Evolutionary conservation across 1,140 invertebrate genomes (phyloP), one percentile per base, ranked within the genome.

Genomic region (Araneus ventricosus): DNA sequence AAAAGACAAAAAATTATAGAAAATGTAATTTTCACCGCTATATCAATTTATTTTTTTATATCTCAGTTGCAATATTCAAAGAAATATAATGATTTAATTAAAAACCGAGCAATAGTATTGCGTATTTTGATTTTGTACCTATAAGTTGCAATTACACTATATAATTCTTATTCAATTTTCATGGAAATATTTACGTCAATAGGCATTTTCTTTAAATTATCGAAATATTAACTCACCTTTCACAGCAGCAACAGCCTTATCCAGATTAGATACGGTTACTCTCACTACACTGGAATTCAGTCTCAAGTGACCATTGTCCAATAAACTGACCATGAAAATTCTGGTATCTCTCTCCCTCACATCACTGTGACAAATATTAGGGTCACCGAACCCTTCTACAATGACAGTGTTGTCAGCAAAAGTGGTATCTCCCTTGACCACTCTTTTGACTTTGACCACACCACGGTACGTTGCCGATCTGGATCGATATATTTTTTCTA

Each of bases 401-500:
- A 94, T 94, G 39, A 94, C 92, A 6, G 94, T 95, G 45, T 89
- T 94, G 27, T 94, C 93, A 6, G 92, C 88, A 37, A 94, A 93
- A 79, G 24, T 87, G 0, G 57, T 37, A 34, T 94, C 80, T 27
- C 94, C 94, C 80, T 91, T 93, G 22, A 94, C 63, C 0, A 94
- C 93, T 27, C 94, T 80, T 84, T 94, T 94, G 0, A 94, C 94
- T 67, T 89, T 75, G 17, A 94, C 93, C 61, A 95, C 94, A 1
- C 94, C 95, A 45, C 93, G 94, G 79, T 95, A 94, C 90, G 94
- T 94, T 5, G 87, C 88, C 3, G 79, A 39, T 94, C 82, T 45
- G 3, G 39, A 82, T 94, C 94, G 10, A 59, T 93, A 94, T 93
- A 95, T 17, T 94, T 57, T 88, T 93, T 94, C 88, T 24, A 95